Percentiles rank a stretch among this genome's conserved stretches.
These are phyloP conservation scores for Rhaphigaster nebulosa DNA, from an alignment of 2,888 invertebrate genomes.

Conservation along the genomic window DNA sequence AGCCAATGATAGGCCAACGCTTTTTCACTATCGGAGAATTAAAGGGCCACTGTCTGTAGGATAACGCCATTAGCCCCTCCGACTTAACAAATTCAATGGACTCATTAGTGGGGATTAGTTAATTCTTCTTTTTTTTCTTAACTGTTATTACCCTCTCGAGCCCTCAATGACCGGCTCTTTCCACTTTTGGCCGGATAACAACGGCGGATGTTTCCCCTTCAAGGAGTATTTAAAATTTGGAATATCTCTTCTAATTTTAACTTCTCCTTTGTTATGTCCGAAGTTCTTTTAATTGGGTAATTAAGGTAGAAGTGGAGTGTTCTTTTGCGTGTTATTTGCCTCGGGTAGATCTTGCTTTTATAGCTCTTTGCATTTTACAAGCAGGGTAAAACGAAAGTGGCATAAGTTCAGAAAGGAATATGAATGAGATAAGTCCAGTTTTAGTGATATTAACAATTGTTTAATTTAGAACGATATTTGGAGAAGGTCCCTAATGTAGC, in stretches of 20 bases:
- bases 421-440: neutral
- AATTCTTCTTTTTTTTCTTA: constrained; percentile 43
- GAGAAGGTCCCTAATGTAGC: no score
- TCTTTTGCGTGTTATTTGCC: neutral
- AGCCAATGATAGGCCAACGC: neutral
- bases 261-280: constrained; percentile 14
- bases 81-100: constrained; percentile 54
- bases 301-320: constrained; percentile 5
- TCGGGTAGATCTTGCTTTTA: neutral
- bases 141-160: constrained; percentile 52
- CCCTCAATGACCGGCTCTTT: neutral
- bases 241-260: constrained; percentile 35
- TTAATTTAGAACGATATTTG: no score
- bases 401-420: neutral
- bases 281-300: constrained; percentile 31
- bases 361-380: neutral
- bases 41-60: neutral
- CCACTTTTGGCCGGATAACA: constrained; percentile 20
- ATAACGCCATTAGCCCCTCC: constrained; percentile 35
- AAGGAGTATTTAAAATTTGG: constrained; percentile 32
- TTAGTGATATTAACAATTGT: neutral
- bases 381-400: neutral
- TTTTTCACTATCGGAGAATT: neutral
- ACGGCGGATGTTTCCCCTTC: neutral
- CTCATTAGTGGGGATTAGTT: constrained; percentile 57